Base-by-base conservation (phyloP, 2,113 vertebrate species). In the Telmatochromis sp. region DNA sequence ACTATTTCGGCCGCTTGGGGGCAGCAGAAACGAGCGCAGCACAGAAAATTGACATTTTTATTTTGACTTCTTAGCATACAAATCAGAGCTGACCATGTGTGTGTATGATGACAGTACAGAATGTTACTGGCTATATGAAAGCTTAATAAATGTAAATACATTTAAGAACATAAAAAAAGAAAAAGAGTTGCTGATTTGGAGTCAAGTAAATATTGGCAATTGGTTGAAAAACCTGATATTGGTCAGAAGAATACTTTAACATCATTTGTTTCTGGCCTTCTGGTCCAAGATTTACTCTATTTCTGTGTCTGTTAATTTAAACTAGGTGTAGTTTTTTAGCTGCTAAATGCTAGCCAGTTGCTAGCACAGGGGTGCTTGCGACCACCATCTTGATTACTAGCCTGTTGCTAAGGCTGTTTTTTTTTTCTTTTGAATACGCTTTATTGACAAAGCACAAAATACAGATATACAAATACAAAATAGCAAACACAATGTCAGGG, bases 111-210 rank as follows among this genome's bases (percentile, higher is more conserved):
- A 3, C 9, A 19, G 21, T 5, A 19, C 42, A 50, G 42, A 11
- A 50, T 75, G 42, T 50, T 1, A 28, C 9, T 7, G 42, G 42
- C 23, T 31, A 2, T 50, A 19, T 19, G 23, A 12, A 50, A 5
- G 23, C 14, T 17, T 75, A 47, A 47, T 60, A 75, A 7, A 11
- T 11, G 0, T 10, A 45, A 42, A 71, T 45, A 45, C 2, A 45
- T 75, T 28, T 47, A 28, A 75, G 9, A 75, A 45, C 9, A 47
- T 47, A 7, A 73, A 17, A 14, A 10, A 15, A 15, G 9, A 1
- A 15, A 60, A 10, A 45, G 4, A 15, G 21, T 26, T 45, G n/a
- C 1, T 10, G 63, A 68, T 68, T 68, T 0, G 0, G 71, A 47
- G 6, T 11, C 23, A 47, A 0, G 71, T 45, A 1, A 73, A 73